Evolutionary conservation across 92 coral and sea anemone species (phyloP).

Genomic region (Parazoanthus atlanticus): DNA sequence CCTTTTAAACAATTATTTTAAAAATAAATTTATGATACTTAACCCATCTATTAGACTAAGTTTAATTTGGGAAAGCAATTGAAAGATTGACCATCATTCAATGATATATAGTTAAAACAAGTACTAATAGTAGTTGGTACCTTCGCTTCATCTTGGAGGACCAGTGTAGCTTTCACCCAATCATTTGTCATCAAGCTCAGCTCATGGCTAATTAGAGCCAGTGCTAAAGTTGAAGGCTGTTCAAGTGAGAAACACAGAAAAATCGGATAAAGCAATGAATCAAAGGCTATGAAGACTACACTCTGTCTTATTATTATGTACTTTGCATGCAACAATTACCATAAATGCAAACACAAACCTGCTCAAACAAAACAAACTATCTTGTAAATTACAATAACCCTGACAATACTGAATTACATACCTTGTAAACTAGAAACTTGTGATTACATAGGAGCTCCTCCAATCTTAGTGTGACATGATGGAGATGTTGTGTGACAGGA

Average conservation of each 20-base stretch:
- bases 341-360: neutral
- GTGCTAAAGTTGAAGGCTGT: slow-evolving; percentile 72
- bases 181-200: slow-evolving; percentile 59
- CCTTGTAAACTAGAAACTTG: slow-evolving; percentile 60
- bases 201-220: slow-evolving; percentile 64
- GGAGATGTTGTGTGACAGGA: slow-evolving; percentile 76
- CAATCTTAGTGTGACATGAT: slow-evolving; percentile 65
- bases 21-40: too few relatives aligned
- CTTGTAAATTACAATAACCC: too few relatives aligned
- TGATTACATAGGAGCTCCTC: slow-evolving; percentile 72
- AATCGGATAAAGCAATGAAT: neutral
- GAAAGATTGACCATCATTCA: neutral
- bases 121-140: slow-evolving; percentile 20
- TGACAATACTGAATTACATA: neutral
- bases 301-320: too few relatives aligned
- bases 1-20: too few relatives aligned
- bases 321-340: too few relatives aligned
- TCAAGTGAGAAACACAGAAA: neutral
- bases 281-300: neutral
- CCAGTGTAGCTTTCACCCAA: slow-evolving; percentile 66
- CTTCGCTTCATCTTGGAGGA: slow-evolving; percentile 68
- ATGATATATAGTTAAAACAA: neutral
- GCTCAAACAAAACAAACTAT: too few relatives aligned
- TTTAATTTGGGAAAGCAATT: neutral
- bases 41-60: too few relatives aligned